Evolutionary conservation across 2,888 invertebrate species (phyloP), one percentile per base, ranked within the genome.

Genomic region (Lissocephala sabroskyi): DNA sequence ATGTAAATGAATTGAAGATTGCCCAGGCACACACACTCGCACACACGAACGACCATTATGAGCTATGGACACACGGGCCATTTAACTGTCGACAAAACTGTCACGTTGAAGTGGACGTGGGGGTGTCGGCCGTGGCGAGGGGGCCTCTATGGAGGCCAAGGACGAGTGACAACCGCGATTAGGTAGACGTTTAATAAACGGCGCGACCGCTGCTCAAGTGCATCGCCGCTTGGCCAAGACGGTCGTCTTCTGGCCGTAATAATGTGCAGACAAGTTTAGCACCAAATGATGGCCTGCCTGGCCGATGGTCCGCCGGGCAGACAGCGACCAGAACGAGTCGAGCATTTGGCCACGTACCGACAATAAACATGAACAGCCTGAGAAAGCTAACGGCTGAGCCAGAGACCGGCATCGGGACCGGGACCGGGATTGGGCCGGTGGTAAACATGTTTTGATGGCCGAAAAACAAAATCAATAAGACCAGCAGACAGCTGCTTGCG

Each of bases 1-100:
- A 81, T 81, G 80, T 79, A 80, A 79, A 81, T 80, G 76, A 68
- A 74, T 79, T 75, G 62, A 65, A 78, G 76, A 74, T 78, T 78
- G 76, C 50, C 43, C 59, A n/a, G n/a, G n/a, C n/a, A n/a, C n/a
- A n/a, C n/a, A n/a, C n/a, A n/a, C n/a, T n/a, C n/a, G n/a, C n/a
- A n/a, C n/a, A n/a, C n/a, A n/a, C n/a, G n/a, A n/a, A n/a, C n/a
- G n/a, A n/a, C 53, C 65, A 56, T 73, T 76, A 76, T 70, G 68
- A 70, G 68, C 76, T 67, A 70, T 71, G 62, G 52, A 51, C 49
- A 17, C 13, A 41, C 32, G 29, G 51, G 52, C 51, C 65, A 60
- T 57, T 63, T 66, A 66, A 57, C 40, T 52, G 60, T 51, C 52
- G 49, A 60, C 55, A 64, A 62, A 45, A 37, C 28, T 26, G 55